Evolutionary conservation across 2,888 invertebrate genomes (phyloP).

Genomic region (Parnassius mnemosyne): DNA sequence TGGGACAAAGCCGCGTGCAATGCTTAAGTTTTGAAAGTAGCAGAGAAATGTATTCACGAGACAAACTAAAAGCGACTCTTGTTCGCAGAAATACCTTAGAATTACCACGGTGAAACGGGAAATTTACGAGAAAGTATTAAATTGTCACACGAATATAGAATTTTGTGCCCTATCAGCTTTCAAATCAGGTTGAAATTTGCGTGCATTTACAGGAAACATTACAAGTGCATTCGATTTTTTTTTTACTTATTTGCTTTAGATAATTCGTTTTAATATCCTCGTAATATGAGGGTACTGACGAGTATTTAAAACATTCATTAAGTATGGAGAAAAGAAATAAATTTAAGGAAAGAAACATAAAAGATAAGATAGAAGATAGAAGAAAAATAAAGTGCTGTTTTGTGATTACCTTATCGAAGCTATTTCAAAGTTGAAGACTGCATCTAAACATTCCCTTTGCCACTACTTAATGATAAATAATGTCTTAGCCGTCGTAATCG

Average conservation of each 20-base stretch:
- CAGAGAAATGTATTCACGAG: slow-evolving; percentile 17
- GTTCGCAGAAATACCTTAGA: slow-evolving; percentile 18
- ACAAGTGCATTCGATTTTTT: slow-evolving; percentile 7
- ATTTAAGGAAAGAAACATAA: too few relatives aligned
- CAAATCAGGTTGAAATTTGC: not conserved
- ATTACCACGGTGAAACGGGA: slow-evolving; percentile 18
- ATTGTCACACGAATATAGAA: not conserved
- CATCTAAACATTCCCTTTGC: too few relatives aligned
- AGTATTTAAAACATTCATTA: too few relatives aligned
- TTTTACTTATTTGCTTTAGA: slow-evolving; percentile 6
- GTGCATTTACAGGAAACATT: not conserved
- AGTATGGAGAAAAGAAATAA: too few relatives aligned
- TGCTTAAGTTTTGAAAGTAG: not conserved
- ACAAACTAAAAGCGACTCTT: slow-evolving; percentile 17
- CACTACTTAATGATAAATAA: too few relatives aligned
- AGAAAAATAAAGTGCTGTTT: too few relatives aligned
- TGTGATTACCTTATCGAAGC: too few relatives aligned
- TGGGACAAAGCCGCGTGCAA: too few relatives aligned
- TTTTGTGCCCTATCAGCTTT: not conserved
- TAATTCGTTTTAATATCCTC: not conserved
- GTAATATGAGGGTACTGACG: too few relatives aligned
- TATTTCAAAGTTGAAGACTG: too few relatives aligned
- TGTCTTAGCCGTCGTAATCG: too few relatives aligned
- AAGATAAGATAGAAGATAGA: too few relatives aligned
- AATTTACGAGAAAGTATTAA: slow-evolving; percentile 14